Evolutionary conservation across 2,797 vertebrate species (phyloP), one percentile per base, ranked within the genome.

Genomic region (Yasuhikotakia modesta): DNA sequence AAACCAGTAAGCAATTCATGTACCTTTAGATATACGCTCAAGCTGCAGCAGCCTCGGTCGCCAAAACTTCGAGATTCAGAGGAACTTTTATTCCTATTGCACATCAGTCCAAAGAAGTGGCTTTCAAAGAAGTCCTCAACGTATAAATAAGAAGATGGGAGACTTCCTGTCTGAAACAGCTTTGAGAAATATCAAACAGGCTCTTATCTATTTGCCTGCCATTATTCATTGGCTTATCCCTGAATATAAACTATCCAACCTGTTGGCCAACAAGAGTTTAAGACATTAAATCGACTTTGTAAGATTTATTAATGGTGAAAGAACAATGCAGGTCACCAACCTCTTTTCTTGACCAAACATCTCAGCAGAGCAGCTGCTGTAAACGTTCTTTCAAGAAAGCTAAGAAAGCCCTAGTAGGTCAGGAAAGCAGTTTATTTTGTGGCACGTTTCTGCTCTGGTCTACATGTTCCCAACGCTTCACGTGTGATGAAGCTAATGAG

Each of bases 31-130:
- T 79, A 46, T 70, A 79, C 17, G 64, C 27, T 68, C n/a, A 35
- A 81, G 55, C 67, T 52, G 57, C 68, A 71, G 53, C 53, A 52
- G 66, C 52, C 55, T 76, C 73, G 69, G 66, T 70, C 32, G 13
- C 52, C 48, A 64, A 76, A 68, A 81, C 55, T n/a, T n/a, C n/a
- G n/a, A n/a, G n/a, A 21, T 32, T 61, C 43, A 68, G 68, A 83
- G 65, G 19, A 80, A 76, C 5, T 17, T 75, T 65, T 52, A 74
- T 79, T 84, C 73, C 55, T 78, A 82, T 76, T 81, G 80, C 77
- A 81, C 75, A 69, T 74, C 75, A 78, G 75, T 61, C 80, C 80
- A 78, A 77, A 81, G 65, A 17, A 64, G 80, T 65, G 67, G 77
- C 79, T 81, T 39, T 21, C n/a, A 65, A 68, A 79, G 70, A 73